Evolutionary conservation across 2,113 vertebrate species (phyloP), one percentile per base, ranked within the genome.

Genomic region (Megaceryle maxima): DNA sequence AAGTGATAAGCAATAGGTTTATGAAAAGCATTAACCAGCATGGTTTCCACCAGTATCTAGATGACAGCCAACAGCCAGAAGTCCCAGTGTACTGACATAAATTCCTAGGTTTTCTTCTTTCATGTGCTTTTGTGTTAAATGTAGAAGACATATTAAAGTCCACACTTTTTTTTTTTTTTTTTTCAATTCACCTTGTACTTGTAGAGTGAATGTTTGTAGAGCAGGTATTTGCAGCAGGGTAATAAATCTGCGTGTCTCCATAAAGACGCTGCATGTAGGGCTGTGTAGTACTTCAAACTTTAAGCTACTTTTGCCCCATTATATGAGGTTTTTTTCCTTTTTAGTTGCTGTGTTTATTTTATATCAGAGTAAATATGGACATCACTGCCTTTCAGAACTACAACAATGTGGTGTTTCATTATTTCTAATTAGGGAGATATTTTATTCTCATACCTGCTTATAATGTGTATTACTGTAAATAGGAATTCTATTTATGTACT

Each of bases 401-500:
- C 11, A 62, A 35, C 9, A 78, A n/a, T 18, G 22, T 66, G 14
- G 5, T 93, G 16, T 94, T 88, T 84, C 60, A 79, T 85, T 93
- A 92, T 83, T 74, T 83, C 80, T 78, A 96, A 82, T 90, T 92
- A 93, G 31, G 74, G 57, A 92, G 21, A 19, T 74, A 85, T 76
- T 95, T 91, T 83, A 60, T 56, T 92, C 95, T 93, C 83, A 67
- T 88, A 33, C 41, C 31, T 73, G 24, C 29, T 39, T 19, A 67
- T 92, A 93, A 67, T n/a, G 74, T 76, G 10, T 46, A 76, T 92
- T 94, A 69, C 48, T 76, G 78, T 83, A 91, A 95, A 92, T 88
- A 62, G 35, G 57, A 96, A 93, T 94, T 88, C 83, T 92, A 33
- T 81, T 79, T 91, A 81, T 93, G 88, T 64, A 70, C 50, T 94